Base-by-base conservation (phyloP, 2,888 invertebrate genomes). In the Drepana falcataria region DNA sequence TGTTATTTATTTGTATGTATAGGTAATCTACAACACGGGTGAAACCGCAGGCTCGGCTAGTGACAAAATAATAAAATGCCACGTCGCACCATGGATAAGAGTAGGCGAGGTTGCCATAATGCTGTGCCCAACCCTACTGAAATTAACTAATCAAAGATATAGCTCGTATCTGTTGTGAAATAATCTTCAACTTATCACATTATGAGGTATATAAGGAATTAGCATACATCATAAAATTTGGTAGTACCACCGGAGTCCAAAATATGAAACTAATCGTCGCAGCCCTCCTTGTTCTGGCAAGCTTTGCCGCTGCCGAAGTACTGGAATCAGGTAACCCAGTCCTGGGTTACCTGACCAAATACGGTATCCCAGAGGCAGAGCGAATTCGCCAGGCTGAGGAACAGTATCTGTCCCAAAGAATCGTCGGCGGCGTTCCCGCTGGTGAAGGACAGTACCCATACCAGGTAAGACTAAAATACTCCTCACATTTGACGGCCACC, bases 381-480 rank as follows among this genome's bases (percentile, higher is more conserved):
- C 55, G 68, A 54, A 70, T 81, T 37, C 74, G 70, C 2, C 68
- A 70, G 52, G 67, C 68, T 9, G 84, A 85, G 59, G 78, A 81
- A 49, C 58, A 58, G 47, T 66, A 63, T 48, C 51, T 71, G 6
- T 62, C 52, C 34, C 56, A 67, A 5, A 81, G 80, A 54, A 83
- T 84, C 37, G 69, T 76, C 4, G 83, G 84, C 34, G 84, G 84
- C 2, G 51, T 53, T 1, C 67, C 72, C 1, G 73, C 83, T n/a
- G 56, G 37, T 3, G 7, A 49, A 2, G 80, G 75, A 48, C 73
- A 77, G 57, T 72, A 71, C 56, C 78, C 80, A 3, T 79, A 73
- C 59, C 83, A 83, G 76, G 83, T 83, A 35, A 52, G 21, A 21
- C 9, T 6, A 40, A 21, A 21, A 21, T 21, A 21, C 21, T 21